Base-by-base conservation (phyloP, 2,888 invertebrate species). In the Pollenia griseotomentosa region DNA sequence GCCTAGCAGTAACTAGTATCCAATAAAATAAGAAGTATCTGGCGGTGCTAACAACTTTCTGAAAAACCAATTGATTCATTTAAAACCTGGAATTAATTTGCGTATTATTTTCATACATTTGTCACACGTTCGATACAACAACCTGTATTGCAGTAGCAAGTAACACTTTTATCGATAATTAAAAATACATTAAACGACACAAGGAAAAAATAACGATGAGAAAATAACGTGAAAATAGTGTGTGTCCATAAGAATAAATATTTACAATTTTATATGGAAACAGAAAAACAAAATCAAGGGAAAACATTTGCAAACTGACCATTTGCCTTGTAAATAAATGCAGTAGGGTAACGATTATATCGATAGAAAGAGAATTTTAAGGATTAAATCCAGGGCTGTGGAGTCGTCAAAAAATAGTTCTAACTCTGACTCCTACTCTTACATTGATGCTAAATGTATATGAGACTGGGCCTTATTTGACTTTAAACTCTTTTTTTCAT, bases 131-230 rank as follows among this genome's bases (percentile, higher is more conserved):
- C 48, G 42, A 65, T n/a, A 44, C n/a, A 74, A 55, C 23, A 63
- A 63, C 59, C 57, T 59, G 51, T 44, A 68, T 57, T 75, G 74
- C 74, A 44, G 68, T 73, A 65, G 65, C 71, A 66, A 63, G 68
- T 70, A 70, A 79, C 71, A 81, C 71, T 77, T 77, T 83, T 59
- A 75, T 71, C 74, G 68, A 83, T 83, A 87, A 83, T 83, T 87
- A 87, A 87, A 81, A 87, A 87, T 83, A 68, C 68, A 83, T 87
- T 87, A 81, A 79, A 57, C 23, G 55, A 48, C 14, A 48, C 63
- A 59, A 55, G 16, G 10, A 71, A n/a, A n/a, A 79, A 48, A 85
- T 19, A 77, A 51, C 42, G 10, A 68, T 12, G 16, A 63, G 6
- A 53, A 46, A 81, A 82, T 68, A 71, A 65, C 65, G 57, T 48